phyloP scores from a whole-genome alignment of 2,113 vertebrate species.

The Phainopepla nitens region DNA sequence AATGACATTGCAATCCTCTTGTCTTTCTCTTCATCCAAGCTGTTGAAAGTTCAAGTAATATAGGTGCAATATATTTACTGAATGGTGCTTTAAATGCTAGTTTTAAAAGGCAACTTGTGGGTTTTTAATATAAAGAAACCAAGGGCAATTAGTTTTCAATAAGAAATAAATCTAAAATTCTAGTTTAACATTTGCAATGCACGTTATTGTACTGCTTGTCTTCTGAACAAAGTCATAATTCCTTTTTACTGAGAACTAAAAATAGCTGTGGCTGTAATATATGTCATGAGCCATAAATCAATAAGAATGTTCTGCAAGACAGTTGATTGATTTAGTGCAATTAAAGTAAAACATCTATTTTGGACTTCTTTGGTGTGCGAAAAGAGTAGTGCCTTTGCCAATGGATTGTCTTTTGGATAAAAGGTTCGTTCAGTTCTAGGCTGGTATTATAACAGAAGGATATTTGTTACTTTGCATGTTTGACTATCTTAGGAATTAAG shows the following conservation, averaged over 20 bases:
- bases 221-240: neutral
- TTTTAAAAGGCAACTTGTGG: neutral
- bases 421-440: neutral
- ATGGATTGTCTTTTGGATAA: neutral
- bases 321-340: conserved; percentile 43
- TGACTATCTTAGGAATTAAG: neutral
- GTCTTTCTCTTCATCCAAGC: neutral
- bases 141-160: neutral
- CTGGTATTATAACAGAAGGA: neutral
- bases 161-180: neutral
- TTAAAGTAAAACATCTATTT: conserved; percentile 50
- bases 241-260: conserved; percentile 37
- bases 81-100: neutral
- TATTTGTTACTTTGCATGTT: neutral
- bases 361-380: neutral
- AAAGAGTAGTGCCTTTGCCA: neutral
- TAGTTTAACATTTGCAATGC: neutral
- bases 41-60: neutral
- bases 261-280: conserved; percentile 19
- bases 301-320: conserved; percentile 29
- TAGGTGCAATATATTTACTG: neutral
- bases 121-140: neutral
- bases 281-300: conserved; percentile 60
- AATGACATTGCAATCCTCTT: neutral
- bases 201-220: neutral